Evolutionary conservation across 1,140 invertebrate species (phyloP).

Genomic region (Eriocheir sinensis): DNA sequence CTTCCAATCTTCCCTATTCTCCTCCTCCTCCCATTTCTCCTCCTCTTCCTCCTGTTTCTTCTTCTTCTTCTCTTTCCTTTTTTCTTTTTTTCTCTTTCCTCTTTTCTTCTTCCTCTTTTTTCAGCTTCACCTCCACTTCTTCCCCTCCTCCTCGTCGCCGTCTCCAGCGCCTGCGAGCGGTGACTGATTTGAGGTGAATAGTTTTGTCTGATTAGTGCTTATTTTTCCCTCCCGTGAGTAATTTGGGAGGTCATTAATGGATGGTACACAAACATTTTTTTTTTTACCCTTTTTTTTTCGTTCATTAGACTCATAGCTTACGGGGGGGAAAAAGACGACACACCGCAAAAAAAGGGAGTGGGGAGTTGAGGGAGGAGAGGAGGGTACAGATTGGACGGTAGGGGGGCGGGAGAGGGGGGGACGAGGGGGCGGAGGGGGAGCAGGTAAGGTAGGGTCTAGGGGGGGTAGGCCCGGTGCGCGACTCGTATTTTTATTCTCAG

Average conservation of each 20-base stretch:
- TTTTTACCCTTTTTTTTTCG: slow-evolving; percentile 10
- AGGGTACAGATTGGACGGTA: no score
- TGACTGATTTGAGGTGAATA: slow-evolving; percentile 19
- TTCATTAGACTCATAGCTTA: slow-evolving; percentile 48
- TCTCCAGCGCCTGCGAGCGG: background rate
- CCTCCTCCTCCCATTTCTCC: no score
- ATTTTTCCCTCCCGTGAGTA: slow-evolving; percentile 33
- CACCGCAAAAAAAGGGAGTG: slow-evolving; percentile 26
- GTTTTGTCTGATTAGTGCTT: slow-evolving; percentile 45
- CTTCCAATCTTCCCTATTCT: no score
- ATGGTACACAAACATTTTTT: no score
- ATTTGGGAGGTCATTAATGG: slow-evolving; percentile 37
- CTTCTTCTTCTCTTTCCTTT: background rate
- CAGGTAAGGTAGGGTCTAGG: no score
- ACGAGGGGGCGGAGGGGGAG: no score
- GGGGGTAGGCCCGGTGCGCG: background rate
- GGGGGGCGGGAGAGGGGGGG: no score
- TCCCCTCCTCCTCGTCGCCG: background rate
- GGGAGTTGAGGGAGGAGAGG: no score
- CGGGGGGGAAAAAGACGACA: background rate
- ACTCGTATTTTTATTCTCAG: slow-evolving; percentile 3
- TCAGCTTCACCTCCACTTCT: background rate
- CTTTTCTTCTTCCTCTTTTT: no score
- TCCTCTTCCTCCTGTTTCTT: background rate
- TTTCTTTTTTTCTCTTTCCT: no score